Conservation (phyloP, 2,797 vertebrate species). For the Pangasius mekongensis region DNA sequence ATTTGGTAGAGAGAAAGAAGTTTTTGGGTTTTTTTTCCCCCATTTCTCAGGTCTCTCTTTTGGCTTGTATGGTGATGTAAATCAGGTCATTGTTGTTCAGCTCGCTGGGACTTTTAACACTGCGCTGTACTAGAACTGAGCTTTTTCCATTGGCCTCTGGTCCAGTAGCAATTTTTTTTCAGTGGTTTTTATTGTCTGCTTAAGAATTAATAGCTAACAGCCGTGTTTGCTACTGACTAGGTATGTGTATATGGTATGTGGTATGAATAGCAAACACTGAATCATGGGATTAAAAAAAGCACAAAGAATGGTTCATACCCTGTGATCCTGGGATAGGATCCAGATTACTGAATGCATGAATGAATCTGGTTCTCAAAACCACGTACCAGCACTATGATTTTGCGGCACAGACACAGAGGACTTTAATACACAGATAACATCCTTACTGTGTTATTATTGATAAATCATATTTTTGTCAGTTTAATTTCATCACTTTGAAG, state of each 20-base stretch:
- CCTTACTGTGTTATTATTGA: neutral
- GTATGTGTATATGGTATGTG: conserved; percentile 3
- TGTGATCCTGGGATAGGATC: neutral
- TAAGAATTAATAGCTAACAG: conserved; percentile 23
- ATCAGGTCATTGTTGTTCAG: conserved; percentile 7
- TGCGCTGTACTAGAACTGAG: neutral
- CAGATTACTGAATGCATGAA: conserved; percentile 18
- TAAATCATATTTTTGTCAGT: neutral
- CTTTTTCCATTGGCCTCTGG: conserved; percentile 1
- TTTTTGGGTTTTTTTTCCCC: neutral
- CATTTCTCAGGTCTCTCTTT: conserved; percentile 10
- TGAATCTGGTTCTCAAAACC: conserved; percentile 1
- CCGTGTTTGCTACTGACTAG: neutral
- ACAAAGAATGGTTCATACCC: neutral
- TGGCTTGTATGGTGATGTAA: neutral
- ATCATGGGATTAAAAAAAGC: neutral
- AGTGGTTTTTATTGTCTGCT: neutral
- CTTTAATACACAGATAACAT: neutral
- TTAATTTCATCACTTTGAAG: neutral
- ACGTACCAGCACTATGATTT: neutral
- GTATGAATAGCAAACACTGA: conserved; percentile 11
- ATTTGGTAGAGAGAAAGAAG: neutral
- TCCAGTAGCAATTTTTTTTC: conserved; percentile 10
- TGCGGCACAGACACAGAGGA: neutral
- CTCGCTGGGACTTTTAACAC: neutral